Evolutionary conservation across 2,113 vertebrate genomes (phyloP), one percentile per base, ranked within the genome.

Genomic region (Pitta sordida): DNA sequence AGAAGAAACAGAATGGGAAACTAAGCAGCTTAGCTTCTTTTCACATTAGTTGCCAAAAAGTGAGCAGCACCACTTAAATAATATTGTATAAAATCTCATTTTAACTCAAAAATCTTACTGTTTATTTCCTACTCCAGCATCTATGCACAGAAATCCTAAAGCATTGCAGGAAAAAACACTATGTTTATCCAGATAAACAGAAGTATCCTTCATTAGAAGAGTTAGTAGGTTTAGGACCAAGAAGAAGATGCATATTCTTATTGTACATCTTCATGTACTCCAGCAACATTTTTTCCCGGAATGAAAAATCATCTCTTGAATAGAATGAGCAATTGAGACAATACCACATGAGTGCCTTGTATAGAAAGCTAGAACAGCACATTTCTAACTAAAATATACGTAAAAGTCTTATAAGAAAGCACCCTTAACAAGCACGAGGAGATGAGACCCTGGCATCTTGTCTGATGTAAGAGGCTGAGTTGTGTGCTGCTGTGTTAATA

Each of bases 1-100:
- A 89, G 48, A 64, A 92, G 69, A 74, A 92, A 59, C 52, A 91
- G 73, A 93, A 84, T 11, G n/a, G 82, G 87, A 93, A 93, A 73
- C 55, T 5, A 34, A 90, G 59, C 62, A 69, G 46, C 52, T 91
- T 77, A 59, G 51, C 15, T 62, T 86, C 79, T 88, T 79, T 81
- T 68, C 48, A 83, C 19, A 53, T 70, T 74, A 65, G 26, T 67
- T 7, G 22, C 55, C 79, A 77, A 96, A n/a, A 91, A 93, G 55
- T 58, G 51, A 79, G 82, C 59, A 87, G 75, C 79, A 80, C 44
- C 32, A 39, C 22, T 81, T 73, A 94, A 86, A 69, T 39, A 69
- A 87, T 76, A 73, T 5, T 48, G 51, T 62, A 52, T 55, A 76
- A 94, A 82, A 83, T 77, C 51, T 88, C 59, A 52, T 85, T 41